Base-by-base conservation (phyloP, 2,797 vertebrate species). In the Bufotes viridis region DNA sequence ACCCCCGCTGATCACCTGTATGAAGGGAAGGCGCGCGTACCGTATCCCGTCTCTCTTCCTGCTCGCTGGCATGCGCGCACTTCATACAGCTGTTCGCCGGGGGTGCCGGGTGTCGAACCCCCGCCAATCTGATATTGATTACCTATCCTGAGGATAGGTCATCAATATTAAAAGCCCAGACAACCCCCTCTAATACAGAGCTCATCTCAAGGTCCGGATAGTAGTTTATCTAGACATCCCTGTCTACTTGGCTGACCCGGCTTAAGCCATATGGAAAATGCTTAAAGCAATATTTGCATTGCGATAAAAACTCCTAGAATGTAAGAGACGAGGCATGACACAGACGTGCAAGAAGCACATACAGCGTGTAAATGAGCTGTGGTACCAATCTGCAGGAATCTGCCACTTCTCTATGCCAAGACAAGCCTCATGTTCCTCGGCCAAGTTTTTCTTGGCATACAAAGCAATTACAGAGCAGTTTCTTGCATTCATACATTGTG, bases 331-430 rank as follows among this genome's bases (percentile, higher is more conserved):
- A 82, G 42, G n/a, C 86, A 29, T 15, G 57, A n/a, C 0, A 9
- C 55, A 10, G 55, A 34, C 69, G 24, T 87, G 6, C 22, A 10
- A 20, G 34, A 15, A 34, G n/a, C 53, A 61, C 67, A 26, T 74
- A 74, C 67, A 65, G 18, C 82, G 29, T 82, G 67, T 63, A 63
- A 82, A 29, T 55, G 29, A 61, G 57, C 14, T 49, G 55, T 22
- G 34, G 65, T 84, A 75, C 82, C 75, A 81, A 75, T 74, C 79
- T 87, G 58, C 55, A 87, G 58, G 85, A 87, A 87, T 74, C 78
- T 81, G 67, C 79, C 67, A 87, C 85, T 87, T 78, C 26, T 51
- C 14, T 2, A 22, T 60, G 85, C 85, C 86, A 82, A 82, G 17
- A 87, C 55, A 72, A 76, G 55, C 79, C 42, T 75, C 29, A n/a